Evolutionary conservation across 2,113 vertebrate genomes (phyloP).

Genomic region (Mormoops blainvillei): DNA sequence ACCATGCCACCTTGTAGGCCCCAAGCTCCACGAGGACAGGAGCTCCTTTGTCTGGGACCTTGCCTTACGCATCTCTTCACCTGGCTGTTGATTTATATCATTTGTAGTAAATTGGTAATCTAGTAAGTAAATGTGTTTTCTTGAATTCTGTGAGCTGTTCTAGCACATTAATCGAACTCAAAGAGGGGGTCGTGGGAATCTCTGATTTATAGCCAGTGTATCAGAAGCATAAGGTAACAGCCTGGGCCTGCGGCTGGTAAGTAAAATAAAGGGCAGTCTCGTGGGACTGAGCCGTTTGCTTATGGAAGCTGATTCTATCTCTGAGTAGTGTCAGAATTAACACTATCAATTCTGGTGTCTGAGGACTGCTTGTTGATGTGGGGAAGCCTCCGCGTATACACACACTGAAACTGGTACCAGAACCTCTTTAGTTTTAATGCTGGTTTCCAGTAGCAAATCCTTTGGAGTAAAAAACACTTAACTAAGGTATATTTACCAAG

Average conservation of each 20-base stretch:
- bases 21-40: neutral
- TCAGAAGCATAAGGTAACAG: neutral
- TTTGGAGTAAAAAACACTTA: constrained; percentile 52
- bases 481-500: constrained; percentile 44
- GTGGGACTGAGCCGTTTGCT: neutral
- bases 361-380: neutral
- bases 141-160: neutral
- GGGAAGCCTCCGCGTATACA: too few relatives aligned
- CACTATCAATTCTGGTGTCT: neutral
- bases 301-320: neutral
- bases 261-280: too few relatives aligned
- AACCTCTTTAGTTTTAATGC: neutral
- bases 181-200: neutral
- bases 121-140: neutral
- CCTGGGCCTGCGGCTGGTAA: neutral
- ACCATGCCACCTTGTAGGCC: neutral
- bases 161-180: neutral
- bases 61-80: too few relatives aligned
- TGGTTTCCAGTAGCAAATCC: constrained; percentile 34
- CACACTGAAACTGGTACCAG: neutral
- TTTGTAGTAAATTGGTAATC: neutral
- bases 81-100: neutral
- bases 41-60: neutral
- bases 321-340: neutral
- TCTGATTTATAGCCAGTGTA: neutral